Evolutionary conservation across 2,113 vertebrate species (phyloP), one percentile per base, ranked within the genome.

Genomic region (Pholis gunnellus): DNA sequence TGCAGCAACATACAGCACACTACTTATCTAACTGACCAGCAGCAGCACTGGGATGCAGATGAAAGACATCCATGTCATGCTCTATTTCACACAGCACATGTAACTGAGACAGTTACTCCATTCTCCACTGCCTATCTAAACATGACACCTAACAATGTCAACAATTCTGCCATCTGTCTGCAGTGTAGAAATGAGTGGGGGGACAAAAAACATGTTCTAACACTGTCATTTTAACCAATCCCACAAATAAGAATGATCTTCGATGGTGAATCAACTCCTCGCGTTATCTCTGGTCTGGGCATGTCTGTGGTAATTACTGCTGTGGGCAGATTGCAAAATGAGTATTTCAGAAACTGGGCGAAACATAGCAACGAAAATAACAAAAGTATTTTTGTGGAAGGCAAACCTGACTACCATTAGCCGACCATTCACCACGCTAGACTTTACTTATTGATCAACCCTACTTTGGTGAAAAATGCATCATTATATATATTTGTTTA

Each of bases 131-230:
- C 56, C 78, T 73, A 70, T 70, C 70, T 73, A 83, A 86, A 87
- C 79, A 89, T 79, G 68, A 87, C 83, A 85, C 84, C 69, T 34
- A 78, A 85, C 83, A 86, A 90, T 85, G 79, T 85, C 79, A 85
- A 91, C 75, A 81, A 75, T 79, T 71, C 79, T 61, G 74, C 57
- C 61, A 77, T 84, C 82, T 86, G 48, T 75, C 73, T 54, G 42
- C 66, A 75, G 71, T 34, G 61, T 59, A 61, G 9, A 8, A 10
- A 50, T 27, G 29, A 69, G 22, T 40, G 29, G 52, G 29, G 52
- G 20, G 50, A 10, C 5, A 14, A 40, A 70, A 59, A 42, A 46
- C 20, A 50, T 20, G n/a, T 17, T 10, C 14, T 44, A 31, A 63
- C 52, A 54, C n/a, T 18, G 17, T 72, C 44, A 20, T 29, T 52